These are phyloP conservation scores for Campoplex nolae DNA, from an alignment of 2,888 invertebrate species.

Conservation along the genomic window DNA sequence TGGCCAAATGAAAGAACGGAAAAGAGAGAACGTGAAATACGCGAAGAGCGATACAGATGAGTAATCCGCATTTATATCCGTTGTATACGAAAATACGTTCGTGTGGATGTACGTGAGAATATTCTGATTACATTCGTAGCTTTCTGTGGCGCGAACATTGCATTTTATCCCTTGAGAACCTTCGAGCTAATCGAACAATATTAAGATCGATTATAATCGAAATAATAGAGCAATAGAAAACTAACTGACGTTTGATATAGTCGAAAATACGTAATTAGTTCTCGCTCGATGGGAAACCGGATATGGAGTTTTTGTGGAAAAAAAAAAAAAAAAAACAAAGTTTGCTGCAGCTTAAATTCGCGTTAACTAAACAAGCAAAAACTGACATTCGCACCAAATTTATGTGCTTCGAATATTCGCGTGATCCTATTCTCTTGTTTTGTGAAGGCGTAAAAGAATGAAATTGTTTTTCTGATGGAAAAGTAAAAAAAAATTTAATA, in stretches of 20 bases:
- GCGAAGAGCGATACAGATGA: not conserved
- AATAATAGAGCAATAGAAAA: not conserved
- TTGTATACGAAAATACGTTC: not conserved
- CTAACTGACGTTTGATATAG: not conserved
- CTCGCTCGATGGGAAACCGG: not conserved
- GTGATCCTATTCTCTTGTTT: not conserved
- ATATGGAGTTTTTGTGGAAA: not conserved
- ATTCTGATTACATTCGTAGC: conserved; percentile 53
- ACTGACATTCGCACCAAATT: not conserved
- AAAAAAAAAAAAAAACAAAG: too few relatives aligned
- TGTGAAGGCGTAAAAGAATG: not conserved
- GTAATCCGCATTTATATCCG: conserved; percentile 19
- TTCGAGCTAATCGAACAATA: not conserved
- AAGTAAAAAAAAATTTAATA: not conserved
- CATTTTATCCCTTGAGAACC: conserved; percentile 22
- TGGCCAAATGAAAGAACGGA: not conserved
- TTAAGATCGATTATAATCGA: not conserved
- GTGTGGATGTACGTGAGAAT: not conserved
- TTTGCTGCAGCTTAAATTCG: not conserved
- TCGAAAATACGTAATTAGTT: not conserved
- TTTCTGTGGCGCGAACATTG: conserved; percentile 46
- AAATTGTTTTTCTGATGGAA: not conserved
- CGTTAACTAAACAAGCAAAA: too few relatives aligned
- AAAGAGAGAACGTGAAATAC: not conserved
- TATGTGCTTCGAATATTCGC: conserved; percentile 11